phyloP scores from a whole-genome alignment of 1,140 invertebrate genomes.

The Acromyrmex charruanus region DNA sequence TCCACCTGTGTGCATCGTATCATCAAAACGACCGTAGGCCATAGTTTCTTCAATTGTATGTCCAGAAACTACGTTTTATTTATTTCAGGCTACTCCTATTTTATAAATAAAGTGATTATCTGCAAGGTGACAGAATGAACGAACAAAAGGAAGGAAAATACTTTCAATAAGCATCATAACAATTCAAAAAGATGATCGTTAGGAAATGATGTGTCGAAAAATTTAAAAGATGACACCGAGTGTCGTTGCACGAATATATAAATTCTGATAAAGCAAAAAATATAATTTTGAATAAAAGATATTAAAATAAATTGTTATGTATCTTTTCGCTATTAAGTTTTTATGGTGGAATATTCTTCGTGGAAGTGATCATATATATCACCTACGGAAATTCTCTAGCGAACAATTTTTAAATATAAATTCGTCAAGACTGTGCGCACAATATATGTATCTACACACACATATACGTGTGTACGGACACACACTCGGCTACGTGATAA shows the following conservation, averaged over 20 bases:
- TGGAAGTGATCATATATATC: neutral
- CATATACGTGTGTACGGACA: too few species aligned
- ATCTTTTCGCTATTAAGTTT: neutral
- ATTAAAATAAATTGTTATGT: neutral
- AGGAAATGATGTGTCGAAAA: neutral
- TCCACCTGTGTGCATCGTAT: constrained; percentile 64
- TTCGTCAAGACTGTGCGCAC: constrained; percentile 3
- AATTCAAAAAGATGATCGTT: neutral
- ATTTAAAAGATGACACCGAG: too few species aligned
- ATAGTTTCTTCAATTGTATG: neutral
- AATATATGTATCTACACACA: neutral
- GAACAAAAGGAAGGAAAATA: neutral
- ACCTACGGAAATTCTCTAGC: neutral
- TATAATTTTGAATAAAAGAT: neutral
- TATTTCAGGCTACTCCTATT: neutral
- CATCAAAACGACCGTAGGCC: constrained; percentile 17
- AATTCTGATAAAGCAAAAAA: neutral
- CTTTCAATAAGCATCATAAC: neutral
- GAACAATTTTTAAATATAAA: neutral
- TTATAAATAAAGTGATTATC: neutral
- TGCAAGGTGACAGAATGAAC: neutral
- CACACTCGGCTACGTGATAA: constrained; percentile 34
- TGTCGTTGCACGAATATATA: neutral
- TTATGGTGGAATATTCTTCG: neutral
- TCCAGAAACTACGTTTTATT: neutral